Conservation (phyloP, 2,113 vertebrate species). For the Tapirus terrestris region DNA sequence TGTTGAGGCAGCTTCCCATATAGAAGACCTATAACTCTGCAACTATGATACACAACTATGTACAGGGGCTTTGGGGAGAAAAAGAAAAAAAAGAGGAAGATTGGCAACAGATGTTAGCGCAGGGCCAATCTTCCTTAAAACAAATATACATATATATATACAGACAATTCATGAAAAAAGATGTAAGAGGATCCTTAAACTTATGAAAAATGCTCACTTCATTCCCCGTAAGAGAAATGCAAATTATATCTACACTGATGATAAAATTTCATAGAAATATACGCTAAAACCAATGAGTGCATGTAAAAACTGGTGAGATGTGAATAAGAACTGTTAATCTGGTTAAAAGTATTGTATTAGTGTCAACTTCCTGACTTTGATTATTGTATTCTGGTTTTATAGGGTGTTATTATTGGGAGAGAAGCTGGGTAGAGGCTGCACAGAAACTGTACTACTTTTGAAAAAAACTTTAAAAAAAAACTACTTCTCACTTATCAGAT, state of each 20-base stretch:
- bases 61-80: too few relatives aligned
- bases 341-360: not conserved
- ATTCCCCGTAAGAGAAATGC: not conserved
- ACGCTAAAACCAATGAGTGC: not conserved
- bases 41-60: too few relatives aligned
- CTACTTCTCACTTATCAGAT: not conserved
- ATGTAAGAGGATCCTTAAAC: not conserved
- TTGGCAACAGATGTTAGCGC: too few relatives aligned
- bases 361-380: not conserved
- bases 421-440: not conserved
- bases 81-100: too few relatives aligned
- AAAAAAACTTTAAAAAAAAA: not conserved
- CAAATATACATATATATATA: too few relatives aligned
- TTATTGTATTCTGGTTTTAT: not conserved
- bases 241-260: not conserved
- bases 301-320: not conserved
- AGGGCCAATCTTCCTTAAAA: too few relatives aligned
- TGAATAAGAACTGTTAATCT: not conserved
- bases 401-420: not conserved
- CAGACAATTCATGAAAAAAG: not conserved
- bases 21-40: too few relatives aligned
- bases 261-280: not conserved
- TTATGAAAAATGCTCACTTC: not conserved
- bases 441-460: not conserved
- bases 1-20: too few relatives aligned